Percentiles rank a stretch among this genome's conserved stretches.
These are phyloP conservation scores for Xestia rhomboidea DNA, from an alignment of 2,888 invertebrate species.

Conservation along the genomic window DNA sequence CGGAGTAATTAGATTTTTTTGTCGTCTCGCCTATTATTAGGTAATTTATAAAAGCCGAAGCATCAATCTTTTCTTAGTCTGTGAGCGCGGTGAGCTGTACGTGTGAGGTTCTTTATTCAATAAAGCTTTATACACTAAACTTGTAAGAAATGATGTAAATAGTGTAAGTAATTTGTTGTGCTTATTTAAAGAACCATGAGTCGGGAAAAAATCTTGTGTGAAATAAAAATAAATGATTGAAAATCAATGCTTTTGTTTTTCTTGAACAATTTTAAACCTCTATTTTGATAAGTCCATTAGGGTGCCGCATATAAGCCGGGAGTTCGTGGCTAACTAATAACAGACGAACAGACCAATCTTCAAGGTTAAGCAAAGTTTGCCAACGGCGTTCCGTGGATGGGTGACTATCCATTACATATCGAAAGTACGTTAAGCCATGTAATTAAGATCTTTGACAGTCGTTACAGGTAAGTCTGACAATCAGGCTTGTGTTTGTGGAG, in stretches of 20 bases:
- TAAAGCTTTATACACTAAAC: neutral
- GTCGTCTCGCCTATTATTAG: no score
- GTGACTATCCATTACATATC: neutral
- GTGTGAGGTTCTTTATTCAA: no score
- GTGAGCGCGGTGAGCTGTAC: neutral
- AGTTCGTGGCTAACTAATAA: neutral
- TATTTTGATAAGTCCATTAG: neutral
- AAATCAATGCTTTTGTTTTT: conserved; percentile 17
- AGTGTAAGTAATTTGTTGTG: conserved; percentile 27
- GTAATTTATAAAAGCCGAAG: neutral
- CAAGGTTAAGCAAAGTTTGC: neutral
- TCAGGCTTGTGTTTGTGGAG: neutral
- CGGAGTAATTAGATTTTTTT: no score
- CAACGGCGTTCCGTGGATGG: neutral
- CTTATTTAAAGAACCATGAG: neutral
- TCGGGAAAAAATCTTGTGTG: neutral
- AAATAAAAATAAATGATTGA: conserved; percentile 3
- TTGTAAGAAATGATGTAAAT: conserved; percentile 33
- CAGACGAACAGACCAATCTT: neutral
- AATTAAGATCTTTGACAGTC: neutral
- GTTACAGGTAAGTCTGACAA: neutral
- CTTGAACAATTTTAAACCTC: neutral
- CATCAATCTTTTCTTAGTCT: neutral
- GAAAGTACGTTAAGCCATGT: neutral
- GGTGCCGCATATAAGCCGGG: neutral